Evolutionary conservation across 2,113 vertebrate genomes (phyloP).

Genomic region (Hippoglossus stenolepis): DNA sequence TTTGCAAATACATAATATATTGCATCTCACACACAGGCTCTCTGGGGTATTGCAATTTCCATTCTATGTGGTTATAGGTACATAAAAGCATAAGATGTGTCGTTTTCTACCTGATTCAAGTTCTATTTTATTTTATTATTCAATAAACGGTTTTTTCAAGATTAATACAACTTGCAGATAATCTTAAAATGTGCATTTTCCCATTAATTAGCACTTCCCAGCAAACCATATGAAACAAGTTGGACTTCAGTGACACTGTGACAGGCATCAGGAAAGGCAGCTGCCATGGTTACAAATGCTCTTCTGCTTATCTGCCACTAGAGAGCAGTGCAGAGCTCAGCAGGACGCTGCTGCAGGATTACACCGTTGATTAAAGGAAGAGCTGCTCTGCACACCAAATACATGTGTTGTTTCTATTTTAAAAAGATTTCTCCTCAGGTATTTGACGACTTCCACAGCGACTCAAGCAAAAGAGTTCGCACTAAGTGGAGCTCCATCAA

Average conservation of each 20-base stretch:
- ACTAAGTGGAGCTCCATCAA: slow-evolving; percentile 14
- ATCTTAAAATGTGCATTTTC: background rate
- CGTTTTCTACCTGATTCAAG: too few relatives aligned
- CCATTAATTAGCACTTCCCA: background rate
- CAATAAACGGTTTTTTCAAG: too few relatives aligned
- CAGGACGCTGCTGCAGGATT: slow-evolving; percentile 53
- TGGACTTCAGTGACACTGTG: too few relatives aligned
- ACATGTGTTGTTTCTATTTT: background rate
- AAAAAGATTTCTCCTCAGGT: background rate
- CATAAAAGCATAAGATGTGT: background rate
- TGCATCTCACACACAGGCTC: background rate
- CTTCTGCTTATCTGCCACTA: slow-evolving; percentile 68
- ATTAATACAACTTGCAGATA: too few relatives aligned
- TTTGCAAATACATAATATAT: background rate
- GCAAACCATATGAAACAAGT: background rate
- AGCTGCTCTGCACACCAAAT: slow-evolving; percentile 22
- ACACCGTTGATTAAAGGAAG: slow-evolving; percentile 12
- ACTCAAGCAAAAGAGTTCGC: slow-evolving; percentile 1
- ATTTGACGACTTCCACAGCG: background rate
- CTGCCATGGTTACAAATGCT: slow-evolving; percentile 12
- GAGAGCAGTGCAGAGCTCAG: slow-evolving; percentile 79
- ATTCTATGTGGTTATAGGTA: background rate
- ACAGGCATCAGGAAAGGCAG: background rate
- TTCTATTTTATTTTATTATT: too few relatives aligned
- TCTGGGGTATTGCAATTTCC: background rate